A percentile compares a stretch with the other conserved stretches of the same genome.
phyloP scores from a whole-genome alignment of 2,113 vertebrate species.

The Percina caprodes region DNA sequence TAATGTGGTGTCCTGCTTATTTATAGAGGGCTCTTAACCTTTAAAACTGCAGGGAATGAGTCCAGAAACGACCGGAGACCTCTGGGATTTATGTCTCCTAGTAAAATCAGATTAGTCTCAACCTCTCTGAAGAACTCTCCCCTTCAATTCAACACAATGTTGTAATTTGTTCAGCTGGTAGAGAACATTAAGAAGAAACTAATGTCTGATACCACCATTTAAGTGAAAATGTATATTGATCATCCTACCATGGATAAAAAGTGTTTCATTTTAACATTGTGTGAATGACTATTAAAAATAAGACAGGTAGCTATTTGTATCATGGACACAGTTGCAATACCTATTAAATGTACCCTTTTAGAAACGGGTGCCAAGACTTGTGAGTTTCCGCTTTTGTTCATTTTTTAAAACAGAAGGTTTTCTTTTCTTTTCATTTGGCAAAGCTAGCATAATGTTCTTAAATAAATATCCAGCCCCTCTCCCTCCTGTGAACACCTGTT shows the following conservation, averaged over 20 bases:
- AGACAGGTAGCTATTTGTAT: conserved; percentile 13
- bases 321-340: neutral
- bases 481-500: conserved; percentile 56
- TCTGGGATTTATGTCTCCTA: conserved; percentile 67
- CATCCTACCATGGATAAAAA: conserved; percentile 3
- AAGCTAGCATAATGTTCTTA: conserved; percentile 24
- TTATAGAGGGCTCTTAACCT: conserved; percentile 76
- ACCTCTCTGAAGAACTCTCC: conserved; percentile 44
- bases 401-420: conserved; percentile 10
- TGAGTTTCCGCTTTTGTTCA: neutral
- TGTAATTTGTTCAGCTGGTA: conserved; percentile 62
- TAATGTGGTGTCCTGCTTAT: conserved; percentile 72
- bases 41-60: conserved; percentile 66
- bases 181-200: conserved; percentile 51
- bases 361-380: conserved; percentile 10
- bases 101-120: conserved; percentile 72
- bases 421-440: conserved; percentile 23
- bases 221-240: conserved; percentile 44
- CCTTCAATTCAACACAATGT: conserved; percentile 44
- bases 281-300: conserved; percentile 8
- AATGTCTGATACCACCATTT: conserved; percentile 35
- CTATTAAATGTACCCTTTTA: conserved; percentile 7
- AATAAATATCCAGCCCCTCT: conserved; percentile 20
- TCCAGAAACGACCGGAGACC: conserved; percentile 49
- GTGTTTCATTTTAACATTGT: conserved; percentile 32